A percentile compares a stretch with the other conserved stretches of the same genome.
phyloP scores from a whole-genome alignment of 2,888 invertebrate species.

The Macaria liturata region DNA sequence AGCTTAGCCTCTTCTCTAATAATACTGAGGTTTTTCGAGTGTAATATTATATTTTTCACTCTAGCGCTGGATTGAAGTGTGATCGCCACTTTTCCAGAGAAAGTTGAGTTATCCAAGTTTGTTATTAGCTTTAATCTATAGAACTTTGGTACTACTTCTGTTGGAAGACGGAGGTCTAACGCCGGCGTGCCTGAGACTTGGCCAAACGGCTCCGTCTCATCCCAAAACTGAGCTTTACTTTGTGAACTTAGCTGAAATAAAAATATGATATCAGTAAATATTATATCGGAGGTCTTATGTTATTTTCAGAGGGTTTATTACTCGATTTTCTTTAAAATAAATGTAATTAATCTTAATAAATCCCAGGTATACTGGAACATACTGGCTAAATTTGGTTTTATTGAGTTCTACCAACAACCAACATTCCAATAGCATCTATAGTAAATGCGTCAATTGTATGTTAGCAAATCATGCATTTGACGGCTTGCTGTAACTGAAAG shows the following conservation, averaged over 20 bases:
- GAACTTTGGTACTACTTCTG: slow-evolving; percentile 75
- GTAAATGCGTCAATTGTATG: too few species aligned
- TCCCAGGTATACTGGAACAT: too few species aligned
- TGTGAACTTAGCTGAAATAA: slow-evolving; percentile 38
- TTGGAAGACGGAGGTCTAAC: slow-evolving; percentile 70
- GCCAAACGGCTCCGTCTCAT: slow-evolving; percentile 69
- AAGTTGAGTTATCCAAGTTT: slow-evolving; percentile 70
- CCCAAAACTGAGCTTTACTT: slow-evolving; percentile 62
- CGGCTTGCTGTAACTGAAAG: too few species aligned
- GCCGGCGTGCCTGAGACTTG: slow-evolving; percentile 47
- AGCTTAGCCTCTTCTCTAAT: slow-evolving; percentile 57
- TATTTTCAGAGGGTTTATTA: too few species aligned
- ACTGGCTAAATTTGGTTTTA: too few species aligned
- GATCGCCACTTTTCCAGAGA: slow-evolving; percentile 74
- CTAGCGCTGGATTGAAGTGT: slow-evolving; percentile 64
- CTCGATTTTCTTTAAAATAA: too few species aligned
- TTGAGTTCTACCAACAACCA: too few species aligned
- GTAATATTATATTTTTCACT: slow-evolving; percentile 75
- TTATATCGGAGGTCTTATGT: too few species aligned
- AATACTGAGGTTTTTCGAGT: slow-evolving; percentile 75
- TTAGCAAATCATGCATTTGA: too few species aligned
- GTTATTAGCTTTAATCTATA: slow-evolving; percentile 83
- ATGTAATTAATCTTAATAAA: too few species aligned
- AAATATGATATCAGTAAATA: neutral
- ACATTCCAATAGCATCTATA: too few species aligned